Base-by-base conservation (phyloP, 2,797 vertebrate species). In the Neosilurus mollespiculum region DNA sequence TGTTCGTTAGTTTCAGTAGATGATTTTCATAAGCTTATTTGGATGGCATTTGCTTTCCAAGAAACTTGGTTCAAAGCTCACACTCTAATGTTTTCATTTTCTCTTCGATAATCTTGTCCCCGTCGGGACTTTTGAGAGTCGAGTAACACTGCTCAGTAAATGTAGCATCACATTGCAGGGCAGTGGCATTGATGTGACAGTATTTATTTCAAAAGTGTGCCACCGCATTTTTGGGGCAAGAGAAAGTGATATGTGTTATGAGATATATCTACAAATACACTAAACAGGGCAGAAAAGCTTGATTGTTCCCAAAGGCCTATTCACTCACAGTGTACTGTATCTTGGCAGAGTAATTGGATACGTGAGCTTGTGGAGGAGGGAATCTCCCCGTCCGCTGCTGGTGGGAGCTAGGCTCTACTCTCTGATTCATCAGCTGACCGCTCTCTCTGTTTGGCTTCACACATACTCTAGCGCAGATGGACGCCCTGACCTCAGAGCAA, bases 261-360 rank as follows among this genome's bases (percentile, higher is more conserved):
- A 54, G 80, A 61, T 66, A 72, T 80, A 24, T 61, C 26, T 37
- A 79, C 73, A 81, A 58, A 56, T 71, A 58, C 43, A 54, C 81
- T 76, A 64, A 80, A n/a, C 65, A 87, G 76, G 3, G 37, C 80
- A 78, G 81, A 56, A 82, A 30, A 22, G 69, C n/a, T 53, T 67
- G 71, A 79, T 83, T 65, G 67, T 86, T 85, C 24, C 73, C 56
- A 30, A 70, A 43, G 30, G n/a, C 80, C 49, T 43, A 53, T 79
- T 71, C n/a, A 76, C 34, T 9, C 64, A 30, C 64, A 82, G 65
- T 59, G 49, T 73, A 49, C 81, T 69, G 61, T 65, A 78, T 82
- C 80, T 64, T 72, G 84, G 84, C 79, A 62, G 58, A 80, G 84
- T 85, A 78, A 88, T 88, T 66, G 53, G 65, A 86, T 70, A 61